These are phyloP conservation scores for Larimichthys polyactis DNA, from an alignment of 2,113 vertebrate species.

Conservation along the genomic window DNA sequence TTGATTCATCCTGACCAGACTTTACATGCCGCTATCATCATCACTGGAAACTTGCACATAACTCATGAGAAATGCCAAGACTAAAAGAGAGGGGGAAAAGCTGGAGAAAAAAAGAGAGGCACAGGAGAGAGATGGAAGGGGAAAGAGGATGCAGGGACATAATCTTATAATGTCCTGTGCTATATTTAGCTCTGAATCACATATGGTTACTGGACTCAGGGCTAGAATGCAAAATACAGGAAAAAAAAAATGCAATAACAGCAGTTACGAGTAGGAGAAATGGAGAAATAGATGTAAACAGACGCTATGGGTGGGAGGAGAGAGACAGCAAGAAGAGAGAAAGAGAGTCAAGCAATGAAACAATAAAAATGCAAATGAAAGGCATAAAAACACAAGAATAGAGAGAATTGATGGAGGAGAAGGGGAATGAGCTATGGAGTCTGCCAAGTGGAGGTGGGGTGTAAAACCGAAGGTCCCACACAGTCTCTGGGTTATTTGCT, in stretches of 20 bases:
- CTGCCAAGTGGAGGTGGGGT: slow-evolving; percentile 39
- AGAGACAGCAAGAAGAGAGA: slow-evolving; percentile 24
- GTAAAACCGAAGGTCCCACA: slow-evolving; percentile 55
- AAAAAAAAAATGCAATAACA: slow-evolving; percentile 42
- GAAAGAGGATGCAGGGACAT: slow-evolving; percentile 45
- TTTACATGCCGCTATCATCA: background rate
- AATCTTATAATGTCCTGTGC: slow-evolving; percentile 69
- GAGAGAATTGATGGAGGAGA: slow-evolving; percentile 57
- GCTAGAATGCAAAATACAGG: slow-evolving; percentile 37
- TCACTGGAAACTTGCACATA: slow-evolving; percentile 41
- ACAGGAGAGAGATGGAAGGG: slow-evolving; percentile 8
- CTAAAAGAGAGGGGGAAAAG: slow-evolving; percentile 30
- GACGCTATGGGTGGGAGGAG: slow-evolving; percentile 38
- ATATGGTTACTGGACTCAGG: slow-evolving; percentile 54
- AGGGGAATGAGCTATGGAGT: slow-evolving; percentile 42
- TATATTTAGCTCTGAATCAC: slow-evolving; percentile 72
- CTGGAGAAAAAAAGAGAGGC: slow-evolving; percentile 21
- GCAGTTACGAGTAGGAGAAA: slow-evolving; percentile 56
- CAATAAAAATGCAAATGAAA: slow-evolving; percentile 81
- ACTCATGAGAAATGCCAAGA: slow-evolving; percentile 38
- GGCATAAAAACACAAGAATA: slow-evolving; percentile 56
- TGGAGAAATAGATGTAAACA: slow-evolving; percentile 59
- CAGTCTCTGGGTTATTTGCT: slow-evolving; percentile 38
- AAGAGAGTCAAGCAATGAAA: slow-evolving; percentile 63
- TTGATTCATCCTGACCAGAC: slow-evolving; percentile 14